Evolutionary conservation across 2,797 vertebrate species (phyloP).

Genomic region (Miichthys miiuy): DNA sequence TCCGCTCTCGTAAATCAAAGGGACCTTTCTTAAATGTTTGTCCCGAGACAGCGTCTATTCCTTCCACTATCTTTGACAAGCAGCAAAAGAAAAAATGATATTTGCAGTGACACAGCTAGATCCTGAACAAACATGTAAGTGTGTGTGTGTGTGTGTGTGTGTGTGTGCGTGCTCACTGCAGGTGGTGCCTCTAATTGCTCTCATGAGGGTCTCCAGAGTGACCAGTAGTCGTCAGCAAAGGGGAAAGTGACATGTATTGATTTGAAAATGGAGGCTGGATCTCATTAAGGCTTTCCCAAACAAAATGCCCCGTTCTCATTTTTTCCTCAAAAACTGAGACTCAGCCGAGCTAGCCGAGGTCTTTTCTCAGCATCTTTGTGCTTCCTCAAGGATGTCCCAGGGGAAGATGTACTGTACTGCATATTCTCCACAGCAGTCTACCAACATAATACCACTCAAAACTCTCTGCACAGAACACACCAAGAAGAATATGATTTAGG

Average conservation of each 20-base stretch:
- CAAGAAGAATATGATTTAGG: neutral
- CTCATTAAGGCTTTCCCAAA: conserved; percentile 60
- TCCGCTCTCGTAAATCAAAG: conserved; percentile 24
- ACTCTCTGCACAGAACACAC: conserved; percentile 3
- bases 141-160: conserved; percentile 11
- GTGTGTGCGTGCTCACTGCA: conserved; percentile 38
- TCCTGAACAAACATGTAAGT: conserved; percentile 15
- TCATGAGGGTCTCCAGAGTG: conserved; percentile 61
- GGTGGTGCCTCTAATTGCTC: conserved; percentile 73
- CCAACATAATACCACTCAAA: neutral
- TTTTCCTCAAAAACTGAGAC: conserved; percentile 47
- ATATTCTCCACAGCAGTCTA: conserved; percentile 7
- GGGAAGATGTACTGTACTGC: conserved; percentile 21
- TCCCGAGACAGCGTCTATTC: neutral
- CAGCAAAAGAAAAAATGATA: conserved; percentile 11
- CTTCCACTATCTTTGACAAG: conserved; percentile 16
- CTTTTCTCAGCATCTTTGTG: conserved; percentile 49
- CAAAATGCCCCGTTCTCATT: conserved; percentile 53
- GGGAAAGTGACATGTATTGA: conserved; percentile 68
- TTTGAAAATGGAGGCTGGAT: conserved; percentile 66
- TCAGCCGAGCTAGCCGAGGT: conserved; percentile 39
- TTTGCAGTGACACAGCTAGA: conserved; percentile 16
- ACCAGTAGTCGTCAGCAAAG: conserved; percentile 64
- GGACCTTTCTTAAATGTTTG: conserved; percentile 17
- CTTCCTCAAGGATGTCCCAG: conserved; percentile 36